phyloP scores from a whole-genome alignment of 2,797 vertebrate species.

The Gobionotothen gibberifrons region DNA sequence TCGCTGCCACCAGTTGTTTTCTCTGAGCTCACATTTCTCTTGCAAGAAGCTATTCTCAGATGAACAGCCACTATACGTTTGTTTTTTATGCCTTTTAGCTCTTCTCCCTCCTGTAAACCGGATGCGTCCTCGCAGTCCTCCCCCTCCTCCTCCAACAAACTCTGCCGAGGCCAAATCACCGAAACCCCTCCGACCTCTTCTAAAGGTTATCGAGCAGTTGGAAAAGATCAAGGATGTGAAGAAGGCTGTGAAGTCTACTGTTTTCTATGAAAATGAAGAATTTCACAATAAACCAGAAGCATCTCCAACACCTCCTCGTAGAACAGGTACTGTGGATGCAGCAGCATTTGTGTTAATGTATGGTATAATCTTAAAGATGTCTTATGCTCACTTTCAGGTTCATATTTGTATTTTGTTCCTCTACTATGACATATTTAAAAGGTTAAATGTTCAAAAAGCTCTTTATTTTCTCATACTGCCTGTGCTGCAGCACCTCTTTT shows the following conservation, averaged over 20 bases:
- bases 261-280: conserved; percentile 49
- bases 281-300: conserved; percentile 16
- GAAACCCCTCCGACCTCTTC: neutral
- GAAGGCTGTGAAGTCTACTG: neutral
- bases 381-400: no score
- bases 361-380: neutral
- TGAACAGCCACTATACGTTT: neutral
- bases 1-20: conserved; percentile 31
- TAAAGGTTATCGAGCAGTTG: conserved; percentile 29
- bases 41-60: conserved; percentile 14
- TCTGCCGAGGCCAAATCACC: conserved; percentile 30
- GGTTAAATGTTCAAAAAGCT: no score
- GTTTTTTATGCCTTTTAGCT: conserved; percentile 57
- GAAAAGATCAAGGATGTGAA: conserved; percentile 36
- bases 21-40: conserved; percentile 18
- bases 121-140: conserved; percentile 58
- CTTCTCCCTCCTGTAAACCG: conserved; percentile 73
- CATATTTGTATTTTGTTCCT: no score
- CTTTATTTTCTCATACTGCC: no score
- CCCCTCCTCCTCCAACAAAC: conserved; percentile 66
- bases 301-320: conserved; percentile 24
- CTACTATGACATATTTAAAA: no score
- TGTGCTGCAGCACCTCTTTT: no score
- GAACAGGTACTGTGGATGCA: conserved; percentile 56
- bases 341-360: neutral